Evolutionary conservation across 2,113 vertebrate species (phyloP).

Genomic region (Eulemur macaco): DNA sequence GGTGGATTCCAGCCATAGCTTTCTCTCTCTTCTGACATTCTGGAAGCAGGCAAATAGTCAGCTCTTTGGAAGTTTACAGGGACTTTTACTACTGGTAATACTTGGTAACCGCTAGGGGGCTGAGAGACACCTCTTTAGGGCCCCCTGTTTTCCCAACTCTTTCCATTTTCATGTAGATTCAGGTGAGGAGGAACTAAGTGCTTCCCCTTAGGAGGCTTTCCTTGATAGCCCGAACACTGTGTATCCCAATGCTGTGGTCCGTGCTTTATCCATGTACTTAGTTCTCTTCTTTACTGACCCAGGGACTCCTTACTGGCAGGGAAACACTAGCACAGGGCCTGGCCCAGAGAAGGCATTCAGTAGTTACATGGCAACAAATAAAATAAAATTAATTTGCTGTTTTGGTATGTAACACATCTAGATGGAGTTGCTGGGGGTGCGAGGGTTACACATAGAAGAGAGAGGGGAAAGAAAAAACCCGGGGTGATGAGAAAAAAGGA

Average conservation of each 20-base stretch:
- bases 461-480: neutral
- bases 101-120: no score
- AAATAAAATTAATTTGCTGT: neutral
- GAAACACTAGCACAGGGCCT: neutral
- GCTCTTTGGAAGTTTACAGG: no score
- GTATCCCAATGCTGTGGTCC: neutral
- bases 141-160: neutral
- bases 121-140: no score
- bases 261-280: neutral
- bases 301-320: neutral
- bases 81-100: no score
- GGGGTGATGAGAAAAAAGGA: neutral
- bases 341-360: neutral
- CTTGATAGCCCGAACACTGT: neutral
- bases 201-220: neutral
- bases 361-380: neutral
- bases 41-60: no score
- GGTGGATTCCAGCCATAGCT: neutral
- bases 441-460: neutral
- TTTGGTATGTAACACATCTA: neutral
- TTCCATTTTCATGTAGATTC: neutral
- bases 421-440: neutral
- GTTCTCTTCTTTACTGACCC: neutral
- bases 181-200: neutral
- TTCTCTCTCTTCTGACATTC: neutral